Evolutionary conservation across 2,113 vertebrate genomes (phyloP).

Genomic region (Porphyrio hochstetteri): DNA sequence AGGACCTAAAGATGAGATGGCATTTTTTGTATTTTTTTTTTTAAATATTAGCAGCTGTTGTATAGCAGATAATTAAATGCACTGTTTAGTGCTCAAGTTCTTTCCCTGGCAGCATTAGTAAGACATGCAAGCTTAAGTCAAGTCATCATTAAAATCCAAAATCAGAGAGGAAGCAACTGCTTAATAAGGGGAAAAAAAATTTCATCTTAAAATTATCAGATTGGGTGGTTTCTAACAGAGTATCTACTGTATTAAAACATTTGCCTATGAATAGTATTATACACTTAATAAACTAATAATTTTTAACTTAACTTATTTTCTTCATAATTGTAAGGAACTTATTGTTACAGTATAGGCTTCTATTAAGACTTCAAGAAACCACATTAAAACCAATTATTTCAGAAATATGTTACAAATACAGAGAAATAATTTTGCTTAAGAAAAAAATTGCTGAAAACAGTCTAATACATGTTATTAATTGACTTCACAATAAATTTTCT

Average conservation of each 20-base stretch:
- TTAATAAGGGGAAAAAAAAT: conserved; percentile 15
- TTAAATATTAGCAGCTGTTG: conserved; percentile 75
- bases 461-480: neutral
- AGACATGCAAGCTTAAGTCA: conserved; percentile 67
- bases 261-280: neutral
- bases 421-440: neutral
- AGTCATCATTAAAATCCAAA: conserved; percentile 71
- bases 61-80: conserved; percentile 74
- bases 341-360: neutral
- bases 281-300: neutral
- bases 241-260: conserved; percentile 16
- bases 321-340: neutral
- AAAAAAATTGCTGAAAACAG: neutral
- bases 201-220: conserved; percentile 31
- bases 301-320: neutral
- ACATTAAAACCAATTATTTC: neutral
- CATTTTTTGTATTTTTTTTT: conserved; percentile 60
- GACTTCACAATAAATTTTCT: neutral
- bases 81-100: conserved; percentile 73
- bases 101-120: conserved; percentile 64
- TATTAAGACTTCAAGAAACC: neutral
- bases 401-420: neutral
- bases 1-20: conserved; percentile 75
- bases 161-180: conserved; percentile 47
- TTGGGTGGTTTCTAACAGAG: neutral